phyloP scores from a whole-genome alignment of 2,113 vertebrate genomes.

The Polypterus senegalus region DNA sequence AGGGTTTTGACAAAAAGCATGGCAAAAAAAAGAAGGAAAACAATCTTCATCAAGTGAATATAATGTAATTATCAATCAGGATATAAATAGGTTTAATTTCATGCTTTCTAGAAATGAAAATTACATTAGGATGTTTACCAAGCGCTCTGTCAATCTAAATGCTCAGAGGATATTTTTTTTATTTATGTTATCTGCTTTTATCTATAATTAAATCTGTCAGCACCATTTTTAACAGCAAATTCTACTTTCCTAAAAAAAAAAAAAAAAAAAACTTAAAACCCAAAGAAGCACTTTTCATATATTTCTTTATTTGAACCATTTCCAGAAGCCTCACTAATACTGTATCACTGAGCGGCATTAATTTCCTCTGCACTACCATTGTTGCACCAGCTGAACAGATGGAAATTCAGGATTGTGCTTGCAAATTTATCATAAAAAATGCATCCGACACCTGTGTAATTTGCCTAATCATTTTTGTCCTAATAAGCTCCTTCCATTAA shows the following conservation, averaged over 20 bases:
- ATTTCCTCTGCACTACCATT: slow-evolving; percentile 85
- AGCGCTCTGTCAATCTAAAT: slow-evolving; percentile 34
- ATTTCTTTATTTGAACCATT: slow-evolving; percentile 39
- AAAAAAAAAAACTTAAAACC: too few species aligned
- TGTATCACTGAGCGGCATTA: slow-evolving; percentile 65
- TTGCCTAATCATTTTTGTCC: slow-evolving; percentile 97
- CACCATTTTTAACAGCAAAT: too few species aligned
- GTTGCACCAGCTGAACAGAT: slow-evolving; percentile 90
- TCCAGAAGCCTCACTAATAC: slow-evolving; percentile 51
- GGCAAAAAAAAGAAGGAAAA: slow-evolving; percentile 51
- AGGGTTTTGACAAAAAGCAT: slow-evolving; percentile 48
- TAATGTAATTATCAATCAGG: slow-evolving; percentile 54
- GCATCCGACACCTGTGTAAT: slow-evolving; percentile 98
- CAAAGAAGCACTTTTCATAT: slow-evolving; percentile 21
- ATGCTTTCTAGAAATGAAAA: slow-evolving; percentile 52
- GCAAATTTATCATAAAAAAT: slow-evolving; percentile 99
- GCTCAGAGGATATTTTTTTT: too few species aligned
- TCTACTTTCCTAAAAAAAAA: too few species aligned
- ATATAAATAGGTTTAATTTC: slow-evolving; percentile 59
- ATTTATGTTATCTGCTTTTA: too few species aligned
- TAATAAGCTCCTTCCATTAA: slow-evolving; percentile 98
- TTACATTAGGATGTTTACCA: slow-evolving; percentile 39
- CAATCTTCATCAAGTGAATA: slow-evolving; percentile 48
- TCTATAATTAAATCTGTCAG: too few species aligned
- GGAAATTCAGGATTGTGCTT: slow-evolving; percentile 93